Percentiles rank a stretch among this genome's conserved stretches.
phyloP scores from a whole-genome alignment of 1,140 invertebrate genomes.

The Nephila pilipes region DNA sequence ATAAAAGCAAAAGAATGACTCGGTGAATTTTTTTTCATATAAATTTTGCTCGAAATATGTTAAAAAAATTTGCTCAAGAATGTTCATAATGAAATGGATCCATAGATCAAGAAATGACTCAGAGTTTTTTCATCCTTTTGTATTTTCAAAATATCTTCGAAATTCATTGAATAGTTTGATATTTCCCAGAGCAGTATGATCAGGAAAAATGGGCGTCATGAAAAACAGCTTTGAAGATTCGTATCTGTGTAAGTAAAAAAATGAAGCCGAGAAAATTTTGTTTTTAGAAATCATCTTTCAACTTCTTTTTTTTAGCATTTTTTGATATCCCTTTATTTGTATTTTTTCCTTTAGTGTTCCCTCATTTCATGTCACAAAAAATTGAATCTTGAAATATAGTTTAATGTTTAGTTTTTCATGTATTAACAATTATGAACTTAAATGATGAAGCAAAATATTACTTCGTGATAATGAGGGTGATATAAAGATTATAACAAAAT shows the following conservation, averaged over 20 bases:
- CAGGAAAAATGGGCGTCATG: background rate
- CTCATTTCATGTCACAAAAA: too few species aligned
- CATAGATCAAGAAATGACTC: constrained; percentile 49
- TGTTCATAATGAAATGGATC: constrained; percentile 58
- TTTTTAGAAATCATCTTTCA: too few species aligned
- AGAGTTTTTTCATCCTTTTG: background rate
- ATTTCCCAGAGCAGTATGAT: background rate
- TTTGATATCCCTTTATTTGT: too few species aligned
- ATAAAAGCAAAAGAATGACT: constrained; percentile 16
- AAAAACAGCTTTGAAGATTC: constrained; percentile 32
- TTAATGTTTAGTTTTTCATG: too few species aligned
- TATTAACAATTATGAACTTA: too few species aligned
- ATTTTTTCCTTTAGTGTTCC: too few species aligned
- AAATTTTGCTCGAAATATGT: background rate
- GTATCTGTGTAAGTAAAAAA: constrained; percentile 16
- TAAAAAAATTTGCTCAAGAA: constrained; percentile 12
- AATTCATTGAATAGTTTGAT: constrained; percentile 57
- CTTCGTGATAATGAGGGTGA: too few species aligned
- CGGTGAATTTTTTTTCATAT: background rate
- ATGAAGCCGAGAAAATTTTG: background rate
- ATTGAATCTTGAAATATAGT: too few species aligned
- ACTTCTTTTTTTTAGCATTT: too few species aligned
- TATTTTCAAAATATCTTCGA: background rate
- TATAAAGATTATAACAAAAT: too few species aligned
- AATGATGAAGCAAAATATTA: too few species aligned